phyloP scores from a whole-genome alignment of 1,140 invertebrate genomes.

The Planococcus citri region DNA sequence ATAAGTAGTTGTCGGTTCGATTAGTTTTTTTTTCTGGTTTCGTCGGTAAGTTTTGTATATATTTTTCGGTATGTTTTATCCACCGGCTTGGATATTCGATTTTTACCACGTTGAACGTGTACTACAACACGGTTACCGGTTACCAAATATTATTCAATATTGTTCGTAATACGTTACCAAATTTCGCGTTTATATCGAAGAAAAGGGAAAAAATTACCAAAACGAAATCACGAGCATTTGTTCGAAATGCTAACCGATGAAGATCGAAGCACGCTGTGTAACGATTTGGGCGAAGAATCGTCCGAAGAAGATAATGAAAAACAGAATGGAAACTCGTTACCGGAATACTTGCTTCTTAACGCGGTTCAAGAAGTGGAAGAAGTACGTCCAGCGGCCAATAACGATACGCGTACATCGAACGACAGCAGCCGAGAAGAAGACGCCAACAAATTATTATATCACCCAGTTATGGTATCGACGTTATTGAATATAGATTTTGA shows the following conservation, averaged over 20 bases:
- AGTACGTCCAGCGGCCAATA: not conserved
- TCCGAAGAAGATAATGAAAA: conserved; percentile 15
- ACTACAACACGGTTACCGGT: not conserved
- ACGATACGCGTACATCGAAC: not conserved
- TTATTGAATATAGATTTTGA: conserved; percentile 42
- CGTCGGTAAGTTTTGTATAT: not conserved
- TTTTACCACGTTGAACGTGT: not conserved
- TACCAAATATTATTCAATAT: not conserved
- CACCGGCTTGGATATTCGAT: not conserved
- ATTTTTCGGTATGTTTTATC: conserved; percentile 5
- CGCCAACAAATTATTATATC: conserved; percentile 24
- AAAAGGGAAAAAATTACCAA: not conserved
- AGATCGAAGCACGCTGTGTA: not conserved
- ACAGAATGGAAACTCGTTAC: not conserved
- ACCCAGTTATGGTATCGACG: conserved; percentile 32
- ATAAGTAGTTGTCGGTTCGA: not conserved
- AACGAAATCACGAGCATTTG: too few species aligned
- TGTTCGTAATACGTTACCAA: not conserved
- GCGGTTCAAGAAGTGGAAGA: not conserved
- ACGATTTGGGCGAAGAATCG: conserved; percentile 3
- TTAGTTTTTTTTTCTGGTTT: conserved; percentile 9
- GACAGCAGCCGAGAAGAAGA: not conserved
- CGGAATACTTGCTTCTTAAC: not conserved
- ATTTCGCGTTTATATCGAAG: too few species aligned
- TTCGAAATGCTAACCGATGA: not conserved